Evolutionary conservation across 2,113 vertebrate genomes (phyloP).

Genomic region (Scolopax mira): DNA sequence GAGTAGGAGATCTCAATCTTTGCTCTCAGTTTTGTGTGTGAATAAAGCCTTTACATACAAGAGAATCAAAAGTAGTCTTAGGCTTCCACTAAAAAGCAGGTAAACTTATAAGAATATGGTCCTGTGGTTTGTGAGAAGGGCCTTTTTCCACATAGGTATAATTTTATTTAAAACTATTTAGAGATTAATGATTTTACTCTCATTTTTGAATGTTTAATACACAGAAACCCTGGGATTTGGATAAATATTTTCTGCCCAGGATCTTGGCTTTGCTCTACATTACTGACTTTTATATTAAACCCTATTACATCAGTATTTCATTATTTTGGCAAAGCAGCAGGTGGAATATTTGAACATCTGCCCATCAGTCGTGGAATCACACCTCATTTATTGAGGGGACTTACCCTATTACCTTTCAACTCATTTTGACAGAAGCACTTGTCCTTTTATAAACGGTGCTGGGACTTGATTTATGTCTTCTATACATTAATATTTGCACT

Average conservation of each 20-base stretch:
- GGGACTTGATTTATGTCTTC: background rate
- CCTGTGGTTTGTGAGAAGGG: background rate
- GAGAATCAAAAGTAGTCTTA: background rate
- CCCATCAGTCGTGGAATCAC: background rate
- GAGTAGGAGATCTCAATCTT: background rate
- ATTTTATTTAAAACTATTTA: background rate
- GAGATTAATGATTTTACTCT: background rate
- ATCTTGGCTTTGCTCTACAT: background rate
- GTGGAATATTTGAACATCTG: slow-evolving; percentile 30
- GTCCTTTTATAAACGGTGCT: background rate
- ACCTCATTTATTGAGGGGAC: slow-evolving; percentile 26
- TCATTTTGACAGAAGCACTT: background rate
- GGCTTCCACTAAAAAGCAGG: background rate
- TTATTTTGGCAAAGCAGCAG: background rate
- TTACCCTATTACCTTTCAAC: background rate
- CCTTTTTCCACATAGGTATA: background rate
- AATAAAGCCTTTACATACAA: background rate
- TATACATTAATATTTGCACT: background rate
- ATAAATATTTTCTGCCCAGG: background rate
- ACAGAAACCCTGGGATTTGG: background rate
- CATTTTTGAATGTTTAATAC: background rate
- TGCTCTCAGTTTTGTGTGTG: background rate
- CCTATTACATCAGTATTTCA: background rate
- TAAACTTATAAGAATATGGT: background rate
- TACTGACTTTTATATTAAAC: slow-evolving; percentile 11